Percentiles rank a stretch among this genome's conserved stretches.
Conservation (phyloP, 2,888 invertebrate species). For the Itoplectis maculator region DNA sequence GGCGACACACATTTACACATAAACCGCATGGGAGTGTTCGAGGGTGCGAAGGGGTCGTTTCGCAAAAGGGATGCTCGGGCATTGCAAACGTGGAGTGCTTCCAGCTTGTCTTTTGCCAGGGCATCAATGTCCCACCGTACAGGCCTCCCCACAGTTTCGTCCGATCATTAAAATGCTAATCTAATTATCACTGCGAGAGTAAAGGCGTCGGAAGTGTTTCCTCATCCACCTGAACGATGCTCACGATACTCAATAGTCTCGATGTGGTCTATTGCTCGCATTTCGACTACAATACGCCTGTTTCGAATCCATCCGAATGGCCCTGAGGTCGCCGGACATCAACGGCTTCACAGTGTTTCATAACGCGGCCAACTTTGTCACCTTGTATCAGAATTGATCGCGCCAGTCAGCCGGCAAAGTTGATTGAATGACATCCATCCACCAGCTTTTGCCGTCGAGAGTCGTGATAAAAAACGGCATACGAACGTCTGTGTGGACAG, state of each 20-base stretch:
- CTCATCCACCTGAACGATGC: too few relatives aligned
- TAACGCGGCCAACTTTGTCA: too few relatives aligned
- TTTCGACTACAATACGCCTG: too few relatives aligned
- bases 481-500: not conserved
- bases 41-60: not conserved
- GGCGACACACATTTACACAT: constrained; percentile 5
- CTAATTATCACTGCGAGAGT: not conserved
- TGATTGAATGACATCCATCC: constrained; percentile 19
- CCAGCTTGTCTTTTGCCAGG: not conserved
- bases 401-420: constrained; percentile 5
- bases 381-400: not conserved
- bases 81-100: not conserved
- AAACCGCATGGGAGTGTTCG: not conserved
- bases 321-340: too few relatives aligned
- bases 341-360: too few relatives aligned
- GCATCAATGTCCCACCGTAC: not conserved
- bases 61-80: not conserved
- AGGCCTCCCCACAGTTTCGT: not conserved
- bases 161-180: not conserved
- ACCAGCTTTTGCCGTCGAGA: constrained; percentile 17
- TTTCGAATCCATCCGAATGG: too few relatives aligned
- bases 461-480: not conserved
- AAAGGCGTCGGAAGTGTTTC: not conserved
- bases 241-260: too few relatives aligned
- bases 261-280: too few relatives aligned